A percentile compares a stretch with the other conserved stretches of the same genome.
Evolutionary conservation across 2,888 invertebrate genomes (phyloP).

Genomic region (Temnothorax rugatulus): DNA sequence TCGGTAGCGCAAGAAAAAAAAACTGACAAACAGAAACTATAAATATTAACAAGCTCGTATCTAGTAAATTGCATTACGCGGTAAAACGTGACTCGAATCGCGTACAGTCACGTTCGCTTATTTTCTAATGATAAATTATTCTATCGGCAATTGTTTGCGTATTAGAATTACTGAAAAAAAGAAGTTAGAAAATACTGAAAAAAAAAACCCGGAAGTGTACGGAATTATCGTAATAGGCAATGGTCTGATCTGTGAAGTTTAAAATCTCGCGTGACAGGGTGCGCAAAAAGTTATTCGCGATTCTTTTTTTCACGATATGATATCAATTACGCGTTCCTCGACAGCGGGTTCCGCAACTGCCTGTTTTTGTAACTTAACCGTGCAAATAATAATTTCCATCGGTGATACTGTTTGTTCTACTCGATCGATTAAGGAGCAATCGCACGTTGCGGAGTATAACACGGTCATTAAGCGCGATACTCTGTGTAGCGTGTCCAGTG

Average conservation of each 20-base stretch:
- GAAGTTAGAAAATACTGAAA: background rate
- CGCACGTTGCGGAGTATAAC: constrained; percentile 5
- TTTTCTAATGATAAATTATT: constrained; percentile 20
- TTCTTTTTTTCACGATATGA: background rate
- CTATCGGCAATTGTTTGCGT: background rate
- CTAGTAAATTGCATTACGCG: constrained; percentile 21
- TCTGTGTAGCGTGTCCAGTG: constrained; percentile 2
- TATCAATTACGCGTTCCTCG: background rate
- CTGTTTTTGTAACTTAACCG: constrained; percentile 3
- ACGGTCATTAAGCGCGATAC: constrained; percentile 27
- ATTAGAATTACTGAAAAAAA: background rate
- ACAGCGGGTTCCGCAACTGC: background rate
- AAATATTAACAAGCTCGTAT: constrained; percentile 42
- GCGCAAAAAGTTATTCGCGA: background rate
- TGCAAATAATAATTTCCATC: background rate
- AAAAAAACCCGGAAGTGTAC: background rate
- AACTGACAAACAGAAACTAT: constrained; percentile 35
- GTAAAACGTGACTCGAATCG: constrained; percentile 37
- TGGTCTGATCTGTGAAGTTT: background rate
- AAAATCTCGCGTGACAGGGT: background rate
- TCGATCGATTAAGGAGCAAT: constrained; percentile 28
- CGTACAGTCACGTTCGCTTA: constrained; percentile 10
- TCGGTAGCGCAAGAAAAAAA: constrained; percentile 19
- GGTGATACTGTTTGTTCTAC: constrained; percentile 6
- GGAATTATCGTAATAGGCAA: background rate